These are phyloP conservation scores for Pammene fasciana DNA, from an alignment of 2,888 invertebrate species.

Conservation along the genomic window DNA sequence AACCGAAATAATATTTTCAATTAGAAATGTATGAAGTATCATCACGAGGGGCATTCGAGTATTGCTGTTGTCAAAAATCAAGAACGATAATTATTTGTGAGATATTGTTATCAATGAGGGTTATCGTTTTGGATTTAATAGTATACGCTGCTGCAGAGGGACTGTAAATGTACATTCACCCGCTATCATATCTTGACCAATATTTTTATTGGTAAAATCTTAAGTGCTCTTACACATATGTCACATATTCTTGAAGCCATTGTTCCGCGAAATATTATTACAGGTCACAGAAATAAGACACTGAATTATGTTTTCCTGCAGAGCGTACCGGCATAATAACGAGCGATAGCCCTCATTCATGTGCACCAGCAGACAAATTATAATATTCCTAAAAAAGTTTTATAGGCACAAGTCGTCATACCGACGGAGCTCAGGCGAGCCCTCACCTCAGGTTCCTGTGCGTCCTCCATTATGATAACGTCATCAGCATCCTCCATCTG, in stretches of 20 bases:
- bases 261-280: no score
- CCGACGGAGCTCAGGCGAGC: slow-evolving; percentile 42
- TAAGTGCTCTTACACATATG: no score
- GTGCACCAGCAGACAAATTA: neutral
- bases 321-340: neutral
- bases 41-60: neutral
- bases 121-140: neutral
- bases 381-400: slow-evolving; percentile 2
- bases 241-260: no score
- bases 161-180: no score
- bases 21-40: neutral
- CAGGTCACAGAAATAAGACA: no score
- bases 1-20: no score
- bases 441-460: slow-evolving; percentile 79
- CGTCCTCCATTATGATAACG: slow-evolving; percentile 69
- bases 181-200: no score
- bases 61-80: neutral
- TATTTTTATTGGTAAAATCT: no score
- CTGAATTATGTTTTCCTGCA: neutral
- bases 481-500: slow-evolving; percentile 90
- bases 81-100: neutral
- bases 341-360: slow-evolving; percentile 9
- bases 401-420: slow-evolving; percentile 14
- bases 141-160: no score
- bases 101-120: neutral